phyloP scores from a whole-genome alignment of 2,888 invertebrate genomes.

The Melangyna quadrimaculata region DNA sequence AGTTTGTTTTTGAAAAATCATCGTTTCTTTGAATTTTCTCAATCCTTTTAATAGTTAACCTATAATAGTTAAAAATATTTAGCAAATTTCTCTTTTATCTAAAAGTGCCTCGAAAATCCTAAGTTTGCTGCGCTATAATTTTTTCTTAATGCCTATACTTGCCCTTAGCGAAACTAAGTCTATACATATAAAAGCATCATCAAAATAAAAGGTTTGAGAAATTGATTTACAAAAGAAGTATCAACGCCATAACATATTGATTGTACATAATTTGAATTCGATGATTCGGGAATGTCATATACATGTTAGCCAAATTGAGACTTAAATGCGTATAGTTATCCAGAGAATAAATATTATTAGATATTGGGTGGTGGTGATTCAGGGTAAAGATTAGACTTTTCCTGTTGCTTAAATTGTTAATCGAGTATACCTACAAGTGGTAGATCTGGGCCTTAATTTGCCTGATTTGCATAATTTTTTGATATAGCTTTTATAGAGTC shows the following conservation, averaged over 20 bases:
- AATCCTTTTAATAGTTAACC: too few species aligned
- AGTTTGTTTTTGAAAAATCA: too few species aligned
- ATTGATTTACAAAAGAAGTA: not conserved
- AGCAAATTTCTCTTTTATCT: too few species aligned
- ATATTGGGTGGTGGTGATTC: not conserved
- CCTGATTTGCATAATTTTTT: slow-evolving; percentile 4
- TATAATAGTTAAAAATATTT: too few species aligned
- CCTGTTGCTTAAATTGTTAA: slow-evolving; percentile 32
- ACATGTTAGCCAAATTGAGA: slow-evolving; percentile 31
- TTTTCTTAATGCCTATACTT: not conserved
- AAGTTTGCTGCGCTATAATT: too few species aligned
- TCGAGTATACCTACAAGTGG: not conserved
- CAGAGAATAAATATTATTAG: slow-evolving; percentile 28
- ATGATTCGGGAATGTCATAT: slow-evolving; percentile 41
- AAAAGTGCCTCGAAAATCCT: too few species aligned
- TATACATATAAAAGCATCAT: not conserved
- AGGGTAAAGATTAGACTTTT: not conserved
- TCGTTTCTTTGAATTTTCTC: too few species aligned
- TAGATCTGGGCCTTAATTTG: not conserved
- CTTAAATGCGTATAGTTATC: slow-evolving; percentile 18
- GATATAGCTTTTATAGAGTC: slow-evolving; percentile 1
- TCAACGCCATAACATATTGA: slow-evolving; percentile 32
- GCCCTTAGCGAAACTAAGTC: not conserved
- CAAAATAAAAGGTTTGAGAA: not conserved
- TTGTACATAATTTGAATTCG: slow-evolving; percentile 49